phyloP scores from a whole-genome alignment of 2,888 invertebrate species.

The Automeris io region DNA sequence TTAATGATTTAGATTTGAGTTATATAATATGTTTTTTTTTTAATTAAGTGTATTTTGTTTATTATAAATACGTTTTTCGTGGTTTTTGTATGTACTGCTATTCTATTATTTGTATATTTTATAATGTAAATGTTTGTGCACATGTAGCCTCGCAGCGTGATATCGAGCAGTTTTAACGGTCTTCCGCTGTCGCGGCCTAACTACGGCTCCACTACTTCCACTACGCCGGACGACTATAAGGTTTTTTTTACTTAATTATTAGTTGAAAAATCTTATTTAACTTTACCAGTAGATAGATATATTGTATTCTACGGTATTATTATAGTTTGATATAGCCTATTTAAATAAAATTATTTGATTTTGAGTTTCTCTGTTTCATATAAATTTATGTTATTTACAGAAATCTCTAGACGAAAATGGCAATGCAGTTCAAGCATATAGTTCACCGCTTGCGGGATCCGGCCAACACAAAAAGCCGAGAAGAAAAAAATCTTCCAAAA shows the following conservation, averaged over 20 bases:
- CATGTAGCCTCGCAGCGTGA: conserved; percentile 53
- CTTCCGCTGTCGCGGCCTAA: conserved; percentile 53
- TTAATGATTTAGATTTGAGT: no score
- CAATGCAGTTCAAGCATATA: conserved; percentile 81
- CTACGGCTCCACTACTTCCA: conserved; percentile 42
- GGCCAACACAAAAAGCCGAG: conserved; percentile 74
- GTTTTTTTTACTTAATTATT: no score
- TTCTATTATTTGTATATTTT: neutral
- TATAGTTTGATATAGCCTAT: no score
- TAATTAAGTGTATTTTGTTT: neutral
- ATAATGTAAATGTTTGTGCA: conserved; percentile 16
- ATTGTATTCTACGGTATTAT: no score
- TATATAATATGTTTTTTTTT: no score
- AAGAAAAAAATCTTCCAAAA: conserved; percentile 78
- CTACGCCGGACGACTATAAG: conserved; percentile 56
- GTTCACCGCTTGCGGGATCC: conserved; percentile 61
- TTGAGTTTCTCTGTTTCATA: no score
- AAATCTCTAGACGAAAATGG: conserved; percentile 89
- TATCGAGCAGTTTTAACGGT: conserved; percentile 54
- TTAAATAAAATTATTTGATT: no score
- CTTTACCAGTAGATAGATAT: no score
- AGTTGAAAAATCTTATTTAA: no score
- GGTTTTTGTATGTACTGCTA: neutral
- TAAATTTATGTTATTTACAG: conserved; percentile 53
- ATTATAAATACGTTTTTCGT: neutral